Percentiles rank a stretch among this genome's conserved stretches.
Conservation (phyloP, 2,888 invertebrate genomes). For the Junonia oenone region DNA sequence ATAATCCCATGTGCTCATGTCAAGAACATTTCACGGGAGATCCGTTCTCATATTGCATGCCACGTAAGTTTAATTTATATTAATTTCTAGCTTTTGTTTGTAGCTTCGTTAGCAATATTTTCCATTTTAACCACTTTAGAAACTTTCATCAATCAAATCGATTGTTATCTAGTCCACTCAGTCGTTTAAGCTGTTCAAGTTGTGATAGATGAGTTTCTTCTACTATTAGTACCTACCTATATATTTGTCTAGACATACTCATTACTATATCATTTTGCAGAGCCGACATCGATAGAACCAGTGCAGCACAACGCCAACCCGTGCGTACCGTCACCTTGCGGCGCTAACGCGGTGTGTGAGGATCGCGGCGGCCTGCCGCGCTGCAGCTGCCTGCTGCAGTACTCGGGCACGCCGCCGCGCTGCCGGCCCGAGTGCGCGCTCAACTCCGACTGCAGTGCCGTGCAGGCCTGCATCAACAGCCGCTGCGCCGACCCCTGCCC, state of each 20-base stretch:
- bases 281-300: conserved; percentile 46
- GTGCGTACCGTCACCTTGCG: conserved; percentile 88
- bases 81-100: no score
- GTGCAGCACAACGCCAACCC: conserved; percentile 68
- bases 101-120: no score
- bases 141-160: no score
- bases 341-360: conserved; percentile 86
- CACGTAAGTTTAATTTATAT: conserved; percentile 52
- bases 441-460: conserved; percentile 85
- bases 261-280: conserved; percentile 37
- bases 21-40: conserved; percentile 86
- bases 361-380: conserved; percentile 83
- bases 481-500: conserved; percentile 88
- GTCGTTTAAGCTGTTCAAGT: no score
- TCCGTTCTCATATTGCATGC: conserved; percentile 82
- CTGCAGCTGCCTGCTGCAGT: conserved; percentile 85
- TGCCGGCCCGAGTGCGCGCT: conserved; percentile 87
- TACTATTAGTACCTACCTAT: no score
- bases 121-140: no score
- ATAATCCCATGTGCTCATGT: conserved; percentile 90
- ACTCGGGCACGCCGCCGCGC: conserved; percentile 86
- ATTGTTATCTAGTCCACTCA: no score
- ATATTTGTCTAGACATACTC: not conserved
- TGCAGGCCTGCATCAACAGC: conserved; percentile 84
- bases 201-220: no score